Percentiles rank a stretch among this genome's conserved stretches.
phyloP scores from a whole-genome alignment of 2,797 vertebrate species.

The Lemur catta region DNA sequence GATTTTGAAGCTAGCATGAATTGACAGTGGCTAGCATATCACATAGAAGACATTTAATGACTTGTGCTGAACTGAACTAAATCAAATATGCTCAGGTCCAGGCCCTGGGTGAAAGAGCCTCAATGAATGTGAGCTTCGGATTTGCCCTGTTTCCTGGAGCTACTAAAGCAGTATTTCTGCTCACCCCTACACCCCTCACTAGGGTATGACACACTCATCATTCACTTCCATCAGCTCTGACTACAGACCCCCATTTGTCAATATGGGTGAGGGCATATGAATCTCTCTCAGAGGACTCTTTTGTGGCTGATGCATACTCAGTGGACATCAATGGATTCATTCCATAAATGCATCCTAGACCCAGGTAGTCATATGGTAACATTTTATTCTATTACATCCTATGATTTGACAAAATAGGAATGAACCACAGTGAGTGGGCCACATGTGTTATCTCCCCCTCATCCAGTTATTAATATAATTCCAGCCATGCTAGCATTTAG shows the following conservation, averaged over 20 bases:
- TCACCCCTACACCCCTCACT: neutral
- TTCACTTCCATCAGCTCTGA: neutral
- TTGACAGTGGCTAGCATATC: neutral
- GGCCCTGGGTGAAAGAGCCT: neutral
- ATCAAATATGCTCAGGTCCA: neutral
- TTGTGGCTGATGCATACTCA: neutral
- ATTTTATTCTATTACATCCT: neutral
- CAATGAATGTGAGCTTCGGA: neutral
- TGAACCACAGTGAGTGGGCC: neutral
- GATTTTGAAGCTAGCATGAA: neutral
- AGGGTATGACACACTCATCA: neutral
- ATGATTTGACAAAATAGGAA: neutral
- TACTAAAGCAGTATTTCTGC: neutral
- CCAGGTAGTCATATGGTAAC: neutral
- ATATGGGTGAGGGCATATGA: neutral
- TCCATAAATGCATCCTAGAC: neutral
- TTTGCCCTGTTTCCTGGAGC: neutral
- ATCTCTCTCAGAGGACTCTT: neutral
- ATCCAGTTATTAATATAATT: conserved; percentile 22
- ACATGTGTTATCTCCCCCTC: neutral
- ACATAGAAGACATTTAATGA: neutral
- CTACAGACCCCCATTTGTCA: neutral
- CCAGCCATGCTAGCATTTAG: neutral
- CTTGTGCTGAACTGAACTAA: neutral
- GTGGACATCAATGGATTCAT: neutral